A percentile compares a stretch with the other conserved stretches of the same genome.
These are phyloP conservation scores for Monarcha castaneiventris DNA, from an alignment of 2,113 vertebrate genomes.

Conservation along the genomic window DNA sequence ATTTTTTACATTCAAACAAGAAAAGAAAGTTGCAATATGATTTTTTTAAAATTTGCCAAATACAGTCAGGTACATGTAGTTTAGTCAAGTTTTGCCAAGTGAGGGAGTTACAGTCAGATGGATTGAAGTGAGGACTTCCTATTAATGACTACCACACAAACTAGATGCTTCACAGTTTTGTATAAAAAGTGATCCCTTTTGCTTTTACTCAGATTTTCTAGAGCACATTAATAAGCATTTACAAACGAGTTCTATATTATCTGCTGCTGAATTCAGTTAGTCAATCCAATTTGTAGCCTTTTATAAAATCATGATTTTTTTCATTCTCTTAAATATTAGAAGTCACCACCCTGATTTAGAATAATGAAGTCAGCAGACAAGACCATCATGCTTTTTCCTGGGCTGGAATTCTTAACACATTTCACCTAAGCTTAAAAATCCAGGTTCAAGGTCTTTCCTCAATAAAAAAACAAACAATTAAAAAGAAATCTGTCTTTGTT, in stretches of 20 bases:
- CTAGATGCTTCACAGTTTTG: not conserved
- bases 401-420: not conserved
- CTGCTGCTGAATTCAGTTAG: not conserved
- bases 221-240: not conserved
- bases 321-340: not conserved
- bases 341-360: not conserved
- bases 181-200: not conserved
- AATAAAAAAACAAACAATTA: not conserved
- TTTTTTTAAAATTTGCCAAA: not conserved
- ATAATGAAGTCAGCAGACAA: not conserved
- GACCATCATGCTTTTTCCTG: not conserved
- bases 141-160: not conserved
- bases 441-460: not conserved
- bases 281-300: not conserved
- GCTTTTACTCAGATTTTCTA: not conserved
- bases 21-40: not conserved
- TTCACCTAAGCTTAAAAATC: not conserved
- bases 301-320: not conserved
- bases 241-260: not conserved
- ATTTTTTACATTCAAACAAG: not conserved
- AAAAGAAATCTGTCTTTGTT: not conserved
- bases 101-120: not conserved
- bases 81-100: not conserved
- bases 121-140: not conserved
- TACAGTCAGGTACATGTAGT: not conserved